Evolutionary conservation across 1,140 invertebrate species (phyloP), one percentile per base, ranked within the genome.

Genomic region (Spodoptera frugiperda): DNA sequence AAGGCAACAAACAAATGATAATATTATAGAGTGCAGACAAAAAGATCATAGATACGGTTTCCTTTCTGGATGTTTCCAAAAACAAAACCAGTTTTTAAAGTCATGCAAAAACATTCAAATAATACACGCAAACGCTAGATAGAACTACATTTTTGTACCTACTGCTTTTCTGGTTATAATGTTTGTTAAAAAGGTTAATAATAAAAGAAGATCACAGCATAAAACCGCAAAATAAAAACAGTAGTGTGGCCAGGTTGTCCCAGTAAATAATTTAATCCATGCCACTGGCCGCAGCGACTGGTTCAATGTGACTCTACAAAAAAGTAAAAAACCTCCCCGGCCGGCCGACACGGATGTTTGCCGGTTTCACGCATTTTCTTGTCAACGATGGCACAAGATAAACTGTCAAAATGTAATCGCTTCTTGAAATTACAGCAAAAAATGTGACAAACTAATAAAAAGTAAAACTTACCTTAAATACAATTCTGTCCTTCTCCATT

Each of bases 401-500:
- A 63, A 61, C 33, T 39, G 44, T 44, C 33, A 46, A 19, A 63
- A n/a, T 63, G 48, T 10, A 30, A 54, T 33, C 53, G 30, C 14
- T 15, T 19, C 25, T 25, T 14, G 14, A 70, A 70, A 70, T 33
- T 51, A 70, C 30, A 71, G 39, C 14, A 53, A 71, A 44, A 55
- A 30, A 12, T 30, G 15, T 53, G 39, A 8, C 21, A 48, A 21
- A 49, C 2, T 14, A 49, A 30, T 30, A 68, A 51, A 8, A 21
- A 33, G 15, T n/a, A n/a, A n/a, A n/a, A 76, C 89, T 85, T 87
- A 91, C 90, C 87, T 89, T 91, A 71, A 92, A 92, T 25, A 92
- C 89, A 67, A 92, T 91, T 80, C 89, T 90, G 65, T 90, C 87
- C 76, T 88, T 91, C 65, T 92, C 90, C 89, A 92, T 91, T 67